Base-by-base conservation (phyloP, 2,888 invertebrate species). In the Anthrax anthrax region DNA sequence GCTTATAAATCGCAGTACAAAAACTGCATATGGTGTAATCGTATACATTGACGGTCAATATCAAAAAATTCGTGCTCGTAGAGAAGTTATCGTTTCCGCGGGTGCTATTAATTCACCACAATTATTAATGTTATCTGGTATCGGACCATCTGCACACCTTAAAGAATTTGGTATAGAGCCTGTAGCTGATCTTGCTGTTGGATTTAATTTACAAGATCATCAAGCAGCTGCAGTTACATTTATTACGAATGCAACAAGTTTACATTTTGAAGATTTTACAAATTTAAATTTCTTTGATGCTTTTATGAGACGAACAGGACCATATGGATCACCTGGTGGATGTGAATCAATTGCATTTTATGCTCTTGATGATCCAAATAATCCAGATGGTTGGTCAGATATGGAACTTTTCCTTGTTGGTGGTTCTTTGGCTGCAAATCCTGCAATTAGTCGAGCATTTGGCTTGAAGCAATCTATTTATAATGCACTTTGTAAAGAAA, bases 51-150 rank as follows among this genome's bases (percentile, higher is more conserved):
- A 75, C 72, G 61, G 65, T 81, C 23, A 60, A 42, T 69, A 69
- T 51, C 71, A 70, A 51, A 70, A 70, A 52, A 75, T 78, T 39
- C 64, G 71, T 53, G 81, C 80, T 2, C 74, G 67, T 38, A 81
- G 77, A 57, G 84, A 84, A 65, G 77, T 88, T 0, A 81, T 89
- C 47, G 53, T 88, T 36, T 76, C 80, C 37, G 84, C 82, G 1
- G 88, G 86, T 6, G 76, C 85, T 4, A 76, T 88, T 32, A 81
- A 84, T 64, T 75, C 84, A 8, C 84, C 88, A 1, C 84, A 87
- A 60, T 60, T 89, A 8, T 66, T 90, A 17, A 80, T 87, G 81
- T 63, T 88, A 16, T 86, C 86, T 3, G 89, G 88, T 4, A 74
- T 87, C 10, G 83, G 83, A 2, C 81, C 81, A 1, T 71, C 62